Conservation (phyloP, 53 echinoderm and acorn worm genomes). For the Paracentrotus lividus region DNA sequence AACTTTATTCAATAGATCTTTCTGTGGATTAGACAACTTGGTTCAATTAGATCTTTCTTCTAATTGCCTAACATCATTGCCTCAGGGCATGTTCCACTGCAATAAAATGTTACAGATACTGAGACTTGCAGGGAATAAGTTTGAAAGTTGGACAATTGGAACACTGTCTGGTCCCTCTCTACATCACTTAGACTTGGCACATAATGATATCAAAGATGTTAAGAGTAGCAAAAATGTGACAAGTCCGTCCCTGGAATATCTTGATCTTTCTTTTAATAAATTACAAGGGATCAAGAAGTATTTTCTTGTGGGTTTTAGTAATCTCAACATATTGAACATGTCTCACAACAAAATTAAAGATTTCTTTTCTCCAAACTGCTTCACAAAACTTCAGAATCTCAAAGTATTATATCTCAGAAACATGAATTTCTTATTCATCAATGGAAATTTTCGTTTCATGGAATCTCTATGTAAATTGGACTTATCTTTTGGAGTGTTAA, state of each 20-base stretch:
- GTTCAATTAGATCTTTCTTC: neutral
- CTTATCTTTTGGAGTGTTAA: neutral
- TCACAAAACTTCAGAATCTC: neutral
- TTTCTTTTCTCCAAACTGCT: neutral
- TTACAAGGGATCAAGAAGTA: neutral
- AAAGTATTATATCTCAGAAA: neutral
- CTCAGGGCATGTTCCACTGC: neutral
- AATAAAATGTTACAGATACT: neutral
- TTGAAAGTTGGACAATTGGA: neutral
- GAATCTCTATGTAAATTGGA: neutral
- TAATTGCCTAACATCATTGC: neutral
- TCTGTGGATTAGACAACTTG: constrained; percentile 9
- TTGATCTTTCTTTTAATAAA: constrained; percentile 42
- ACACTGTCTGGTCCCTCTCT: neutral
- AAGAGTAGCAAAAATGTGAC: neutral
- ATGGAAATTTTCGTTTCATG: neutral
- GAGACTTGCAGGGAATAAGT: neutral
- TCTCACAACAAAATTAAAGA: neutral
- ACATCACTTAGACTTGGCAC: neutral
- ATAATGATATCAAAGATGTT: neutral
- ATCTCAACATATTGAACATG: neutral
- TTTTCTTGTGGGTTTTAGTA: neutral
- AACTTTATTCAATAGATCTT: neutral
- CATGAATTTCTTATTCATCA: too few species aligned
- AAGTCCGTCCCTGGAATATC: neutral